These are phyloP conservation scores for Acrobasis suavella DNA, from an alignment of 2,888 invertebrate genomes.

Conservation along the genomic window DNA sequence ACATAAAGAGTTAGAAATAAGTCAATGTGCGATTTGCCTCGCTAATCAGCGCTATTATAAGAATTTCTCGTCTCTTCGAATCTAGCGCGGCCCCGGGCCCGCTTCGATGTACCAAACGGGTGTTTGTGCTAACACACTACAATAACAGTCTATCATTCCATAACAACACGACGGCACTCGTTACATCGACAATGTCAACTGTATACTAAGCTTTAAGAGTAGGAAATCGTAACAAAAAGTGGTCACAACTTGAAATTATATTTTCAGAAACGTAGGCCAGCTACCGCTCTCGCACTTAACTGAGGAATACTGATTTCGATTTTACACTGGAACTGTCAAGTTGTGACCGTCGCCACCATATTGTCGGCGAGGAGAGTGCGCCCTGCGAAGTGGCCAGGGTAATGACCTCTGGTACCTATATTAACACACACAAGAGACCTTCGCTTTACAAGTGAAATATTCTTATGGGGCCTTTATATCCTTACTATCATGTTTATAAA, in stretches of 20 bases:
- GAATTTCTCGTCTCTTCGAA: background rate
- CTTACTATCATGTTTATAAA: too few relatives aligned
- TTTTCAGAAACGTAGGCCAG: conserved; percentile 27
- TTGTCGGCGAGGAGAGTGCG: background rate
- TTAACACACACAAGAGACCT: background rate
- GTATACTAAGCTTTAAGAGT: conserved; percentile 34
- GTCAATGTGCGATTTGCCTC: too few relatives aligned
- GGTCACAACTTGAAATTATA: conserved; percentile 24
- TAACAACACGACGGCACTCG: conserved; percentile 44
- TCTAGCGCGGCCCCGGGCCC: conserved; percentile 23
- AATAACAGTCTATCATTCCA: conserved; percentile 60
- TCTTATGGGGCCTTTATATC: conserved; percentile 12
- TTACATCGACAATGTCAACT: conserved; percentile 34
- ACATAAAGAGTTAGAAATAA: background rate
- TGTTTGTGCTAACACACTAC: conserved; percentile 57
- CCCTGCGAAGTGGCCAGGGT: background rate
- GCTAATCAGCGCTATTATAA: too few relatives aligned
- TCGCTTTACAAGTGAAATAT: conserved; percentile 11
- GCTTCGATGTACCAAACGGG: conserved; percentile 22
- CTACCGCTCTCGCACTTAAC: conserved; percentile 22
- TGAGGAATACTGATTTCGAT: conserved; percentile 21
- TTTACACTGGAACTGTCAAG: conserved; percentile 17
- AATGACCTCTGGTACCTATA: background rate
- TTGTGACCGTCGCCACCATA: conserved; percentile 15
- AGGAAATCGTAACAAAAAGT: conserved; percentile 35